phyloP scores from a whole-genome alignment of 2,888 invertebrate genomes.

The Malachius bipustulatus region DNA sequence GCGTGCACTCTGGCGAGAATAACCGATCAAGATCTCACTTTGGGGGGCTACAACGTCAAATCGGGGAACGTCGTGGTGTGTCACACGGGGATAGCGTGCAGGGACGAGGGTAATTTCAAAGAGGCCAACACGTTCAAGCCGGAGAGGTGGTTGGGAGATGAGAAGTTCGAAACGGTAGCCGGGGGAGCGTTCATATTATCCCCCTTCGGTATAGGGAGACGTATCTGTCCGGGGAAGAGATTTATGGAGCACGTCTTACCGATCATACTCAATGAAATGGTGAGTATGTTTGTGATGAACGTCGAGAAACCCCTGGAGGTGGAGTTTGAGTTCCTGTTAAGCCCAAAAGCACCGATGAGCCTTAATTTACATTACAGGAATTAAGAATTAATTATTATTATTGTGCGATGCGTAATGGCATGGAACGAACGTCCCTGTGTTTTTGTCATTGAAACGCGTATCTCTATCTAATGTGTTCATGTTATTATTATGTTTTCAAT shows the following conservation, averaged over 20 bases:
- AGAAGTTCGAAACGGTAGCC: constrained; percentile 31
- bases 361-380: constrained; percentile 51
- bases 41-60: constrained; percentile 57
- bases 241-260: constrained; percentile 70
- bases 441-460: too few species aligned
- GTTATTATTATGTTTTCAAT: too few species aligned
- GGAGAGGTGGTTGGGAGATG: constrained; percentile 60
- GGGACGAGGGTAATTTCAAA: constrained; percentile 62
- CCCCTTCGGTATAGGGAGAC: constrained; percentile 68
- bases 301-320: constrained; percentile 57
- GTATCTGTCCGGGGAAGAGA: constrained; percentile 77
- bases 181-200: constrained; percentile 53
- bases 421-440: too few species aligned
- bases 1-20: constrained; percentile 70
- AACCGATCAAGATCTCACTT: constrained; percentile 55
- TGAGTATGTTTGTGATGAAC: constrained; percentile 50
- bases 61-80: constrained; percentile 69
- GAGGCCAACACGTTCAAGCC: constrained; percentile 58
- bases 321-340: constrained; percentile 70
- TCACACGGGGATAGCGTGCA: constrained; percentile 73
- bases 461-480: too few species aligned
- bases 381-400: neutral
- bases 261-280: constrained; percentile 60
- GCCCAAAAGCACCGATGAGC: constrained; percentile 62
- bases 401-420: neutral